Base-by-base conservation (phyloP, 2,888 invertebrate species). In the Nineta flava region DNA sequence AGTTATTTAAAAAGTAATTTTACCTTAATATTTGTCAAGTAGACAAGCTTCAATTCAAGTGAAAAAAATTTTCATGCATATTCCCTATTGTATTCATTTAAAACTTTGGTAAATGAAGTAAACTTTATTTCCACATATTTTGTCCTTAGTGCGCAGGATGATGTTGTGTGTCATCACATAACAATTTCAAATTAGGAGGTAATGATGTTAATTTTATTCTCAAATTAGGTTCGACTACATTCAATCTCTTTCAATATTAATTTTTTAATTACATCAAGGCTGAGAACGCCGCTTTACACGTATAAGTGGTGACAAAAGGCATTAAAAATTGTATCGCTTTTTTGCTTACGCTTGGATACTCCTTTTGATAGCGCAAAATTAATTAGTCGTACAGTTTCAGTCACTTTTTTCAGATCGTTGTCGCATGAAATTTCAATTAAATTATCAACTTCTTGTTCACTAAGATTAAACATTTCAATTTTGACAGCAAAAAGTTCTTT, bases 201-300 rank as follows among this genome's bases (percentile, higher is more conserved):
- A 50, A 51, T 52, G 50, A 50, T 52, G 50, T 48, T 51, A 51
- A 51, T 52, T 52, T 51, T 52, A 48, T 47, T 51, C 48, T 32
- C 49, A 50, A 50, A 51, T 46, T 48, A 34, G 50, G 47, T 50
- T 50, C 46, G 34, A 50, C n/a, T n/a, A n/a, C 38, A 46, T 41
- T 50, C 49, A 51, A 50, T 50, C 51, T 51, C 45, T 51, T 51
- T 43, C 49, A 44, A 51, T 50, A 51, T 45, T 51, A 17, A 41
- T 45, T 51, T 51, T 51, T 44, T 50, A 45, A 45, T n/a, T 35
- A 44, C 40, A 51, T 45, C 50, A 51, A 51, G 34, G 51, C 51
- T 51, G 49, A 51, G 45, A 51, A 51, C 41, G 41, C 41, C 6
- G 41, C 13, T 41, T 41, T 13, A 15, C 9, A 6, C 13, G 7